Conservation (phyloP, 1,140 invertebrate species). For the Papilio polytes region DNA sequence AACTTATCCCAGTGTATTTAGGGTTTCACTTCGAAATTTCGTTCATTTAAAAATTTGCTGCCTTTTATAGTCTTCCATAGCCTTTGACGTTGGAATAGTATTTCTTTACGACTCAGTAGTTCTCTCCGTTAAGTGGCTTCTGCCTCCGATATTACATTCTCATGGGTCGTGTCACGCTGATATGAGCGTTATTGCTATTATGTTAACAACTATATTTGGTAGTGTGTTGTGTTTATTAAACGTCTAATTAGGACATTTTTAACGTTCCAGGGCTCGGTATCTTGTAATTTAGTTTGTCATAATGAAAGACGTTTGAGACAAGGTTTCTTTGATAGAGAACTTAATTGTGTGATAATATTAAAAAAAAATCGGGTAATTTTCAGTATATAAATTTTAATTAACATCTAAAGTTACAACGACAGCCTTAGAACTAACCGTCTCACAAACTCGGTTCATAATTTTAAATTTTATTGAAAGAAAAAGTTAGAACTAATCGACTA, state of each 20-base stretch:
- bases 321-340: neutral
- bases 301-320: neutral
- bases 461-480: neutral
- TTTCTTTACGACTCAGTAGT: constrained; percentile 42
- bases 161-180: constrained; percentile 25
- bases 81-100: constrained; percentile 34
- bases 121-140: constrained; percentile 44
- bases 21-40: constrained; percentile 19
- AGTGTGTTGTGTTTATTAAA: constrained; percentile 43
- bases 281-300: constrained; percentile 19
- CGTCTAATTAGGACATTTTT: constrained; percentile 40
- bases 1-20: constrained; percentile 34
- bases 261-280: neutral
- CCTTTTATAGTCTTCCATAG: constrained; percentile 35
- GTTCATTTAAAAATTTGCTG: constrained; percentile 37
- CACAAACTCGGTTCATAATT: neutral
- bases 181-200: constrained; percentile 43
- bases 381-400: neutral
- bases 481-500: neutral
- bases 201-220: constrained; percentile 41
- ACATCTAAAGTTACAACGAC: neutral
- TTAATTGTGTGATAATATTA: neutral
- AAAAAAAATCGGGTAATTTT: neutral
- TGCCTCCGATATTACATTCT: constrained; percentile 45
- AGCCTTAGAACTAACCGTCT: neutral